A percentile compares a stretch with the other conserved stretches of the same genome.
Conservation (phyloP, 1,140 invertebrate species). For the Drosophila busckii region DNA sequence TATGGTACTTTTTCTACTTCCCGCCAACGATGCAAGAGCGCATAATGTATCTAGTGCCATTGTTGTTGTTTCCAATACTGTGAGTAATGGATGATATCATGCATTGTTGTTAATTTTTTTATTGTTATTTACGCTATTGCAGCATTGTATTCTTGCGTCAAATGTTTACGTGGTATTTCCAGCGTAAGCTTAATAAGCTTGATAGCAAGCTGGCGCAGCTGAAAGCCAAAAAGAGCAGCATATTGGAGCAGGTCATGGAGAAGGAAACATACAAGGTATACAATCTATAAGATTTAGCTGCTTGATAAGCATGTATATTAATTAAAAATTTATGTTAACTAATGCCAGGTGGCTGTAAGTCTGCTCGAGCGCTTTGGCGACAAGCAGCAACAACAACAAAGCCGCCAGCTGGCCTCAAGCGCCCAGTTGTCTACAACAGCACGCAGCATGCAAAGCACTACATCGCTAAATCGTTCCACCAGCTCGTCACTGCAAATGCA, state of each 20-base stretch:
- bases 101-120: neutral
- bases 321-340: neutral
- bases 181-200: conserved; percentile 89
- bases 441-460: conserved; percentile 1
- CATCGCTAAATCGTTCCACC: conserved; percentile 17
- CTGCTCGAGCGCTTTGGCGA: conserved; percentile 71
- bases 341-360: conserved; percentile 62
- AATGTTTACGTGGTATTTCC: conserved; percentile 92
- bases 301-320: neutral
- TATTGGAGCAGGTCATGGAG: conserved; percentile 97
- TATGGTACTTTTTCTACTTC: conserved; percentile 90
- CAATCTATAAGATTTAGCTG: neutral
- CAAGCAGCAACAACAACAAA: conserved; percentile 55
- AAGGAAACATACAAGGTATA: conserved; percentile 97
- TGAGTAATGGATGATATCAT: conserved; percentile 81
- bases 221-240: conserved; percentile 90
- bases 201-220: conserved; percentile 87
- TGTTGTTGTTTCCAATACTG: conserved; percentile 88
- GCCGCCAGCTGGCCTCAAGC: conserved; percentile 17
- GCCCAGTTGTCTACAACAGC: conserved; percentile 3
- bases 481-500: conserved; percentile 1
- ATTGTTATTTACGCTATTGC: conserved; percentile 65
- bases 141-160: conserved; percentile 90
- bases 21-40: conserved; percentile 84
- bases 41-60: conserved; percentile 85